A percentile compares a stretch with the other conserved stretches of the same genome.
Conservation (phyloP, 2,888 invertebrate genomes). For the Aromia moschata region DNA sequence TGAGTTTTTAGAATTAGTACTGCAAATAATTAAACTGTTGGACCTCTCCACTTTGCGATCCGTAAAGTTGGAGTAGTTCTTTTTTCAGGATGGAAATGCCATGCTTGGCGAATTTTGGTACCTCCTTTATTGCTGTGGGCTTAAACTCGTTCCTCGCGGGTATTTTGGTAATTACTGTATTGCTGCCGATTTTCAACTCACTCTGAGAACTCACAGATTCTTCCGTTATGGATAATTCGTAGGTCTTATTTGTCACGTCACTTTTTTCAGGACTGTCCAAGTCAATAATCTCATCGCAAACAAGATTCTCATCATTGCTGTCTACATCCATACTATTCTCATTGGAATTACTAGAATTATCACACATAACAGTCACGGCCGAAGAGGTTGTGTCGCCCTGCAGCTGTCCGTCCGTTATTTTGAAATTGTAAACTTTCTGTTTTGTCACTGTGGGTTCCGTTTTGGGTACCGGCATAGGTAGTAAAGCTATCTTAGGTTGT, state of each 20-base stretch:
- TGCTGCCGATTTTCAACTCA: slow-evolving; percentile 61
- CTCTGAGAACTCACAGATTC: slow-evolving; percentile 59
- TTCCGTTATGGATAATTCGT: slow-evolving; percentile 59
- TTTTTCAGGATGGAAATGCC: slow-evolving; percentile 62
- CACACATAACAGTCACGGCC: slow-evolving; percentile 69
- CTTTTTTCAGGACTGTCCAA: slow-evolving; percentile 55
- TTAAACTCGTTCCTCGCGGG: slow-evolving; percentile 46
- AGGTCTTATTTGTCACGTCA: slow-evolving; percentile 52
- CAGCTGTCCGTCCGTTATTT: slow-evolving; percentile 68
- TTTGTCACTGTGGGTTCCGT: slow-evolving; percentile 51
- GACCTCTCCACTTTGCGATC: slow-evolving; percentile 43
- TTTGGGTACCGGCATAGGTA: slow-evolving; percentile 55
- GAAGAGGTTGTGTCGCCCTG: slow-evolving; percentile 37
- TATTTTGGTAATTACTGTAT: slow-evolving; percentile 2
- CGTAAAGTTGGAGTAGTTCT: slow-evolving; percentile 46
- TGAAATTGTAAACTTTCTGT: slow-evolving; percentile 72
- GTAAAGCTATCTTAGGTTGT: slow-evolving; percentile 58
- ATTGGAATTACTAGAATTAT: slow-evolving; percentile 30
- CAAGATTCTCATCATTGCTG: slow-evolving; percentile 54
- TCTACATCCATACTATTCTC: slow-evolving; percentile 51
- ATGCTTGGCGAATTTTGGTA: slow-evolving; percentile 60
- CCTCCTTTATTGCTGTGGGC: slow-evolving; percentile 45
- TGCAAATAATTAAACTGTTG: slow-evolving; percentile 42
- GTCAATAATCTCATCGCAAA: slow-evolving; percentile 65
- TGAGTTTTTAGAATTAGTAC: slow-evolving; percentile 47